phyloP scores from a whole-genome alignment of 1,140 invertebrate species.

The Platyscapa corneri region DNA sequence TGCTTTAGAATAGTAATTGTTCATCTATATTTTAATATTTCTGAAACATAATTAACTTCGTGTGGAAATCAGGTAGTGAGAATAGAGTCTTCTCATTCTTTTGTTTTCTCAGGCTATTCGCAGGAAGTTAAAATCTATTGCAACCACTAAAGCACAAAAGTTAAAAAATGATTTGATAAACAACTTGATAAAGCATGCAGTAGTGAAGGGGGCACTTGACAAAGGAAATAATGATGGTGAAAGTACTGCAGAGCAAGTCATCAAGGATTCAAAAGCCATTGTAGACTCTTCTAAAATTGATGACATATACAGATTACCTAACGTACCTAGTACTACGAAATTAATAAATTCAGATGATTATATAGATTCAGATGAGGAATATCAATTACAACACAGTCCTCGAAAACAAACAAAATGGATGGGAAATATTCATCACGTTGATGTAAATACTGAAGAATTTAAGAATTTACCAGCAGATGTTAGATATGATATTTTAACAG shows the following conservation, averaged over 20 bases:
- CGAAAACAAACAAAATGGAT: constrained; percentile 74
- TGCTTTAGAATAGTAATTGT: constrained; percentile 41
- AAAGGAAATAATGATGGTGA: constrained; percentile 58
- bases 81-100: constrained; percentile 66
- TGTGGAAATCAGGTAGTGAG: constrained; percentile 71
- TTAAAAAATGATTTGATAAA: constrained; percentile 83
- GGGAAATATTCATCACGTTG: constrained; percentile 85
- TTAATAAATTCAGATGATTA: constrained; percentile 66
- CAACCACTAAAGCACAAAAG: constrained; percentile 81
- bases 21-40: constrained; percentile 69
- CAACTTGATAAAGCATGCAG: constrained; percentile 77
- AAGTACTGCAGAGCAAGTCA: constrained; percentile 48
- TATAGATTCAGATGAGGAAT: constrained; percentile 65
- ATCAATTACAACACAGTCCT: constrained; percentile 69
- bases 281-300: constrained; percentile 37
- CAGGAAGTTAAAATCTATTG: constrained; percentile 84
- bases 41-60: constrained; percentile 65
- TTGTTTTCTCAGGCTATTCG: constrained; percentile 80
- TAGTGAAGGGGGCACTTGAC: constrained; percentile 70
- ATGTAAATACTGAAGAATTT: constrained; percentile 87
- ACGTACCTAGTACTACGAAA: constrained; percentile 73
- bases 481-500: constrained; percentile 92
- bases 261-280: constrained; percentile 40
- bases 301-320: constrained; percentile 85
- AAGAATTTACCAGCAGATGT: constrained; percentile 88